Base-by-base conservation (phyloP, 2,888 invertebrate genomes). In the Drosophila nigricruria region DNA sequence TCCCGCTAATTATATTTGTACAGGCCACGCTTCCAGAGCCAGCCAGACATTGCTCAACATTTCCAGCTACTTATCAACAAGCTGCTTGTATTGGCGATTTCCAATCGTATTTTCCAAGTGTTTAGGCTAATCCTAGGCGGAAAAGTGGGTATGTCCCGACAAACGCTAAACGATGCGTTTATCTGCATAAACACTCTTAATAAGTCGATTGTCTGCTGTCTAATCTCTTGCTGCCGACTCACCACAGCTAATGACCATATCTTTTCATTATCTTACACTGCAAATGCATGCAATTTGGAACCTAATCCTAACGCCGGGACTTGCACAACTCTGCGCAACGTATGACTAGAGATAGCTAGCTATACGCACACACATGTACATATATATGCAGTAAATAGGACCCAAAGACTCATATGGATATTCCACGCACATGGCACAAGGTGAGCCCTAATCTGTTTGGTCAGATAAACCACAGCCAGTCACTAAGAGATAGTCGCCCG, bases 111-210 rank as follows among this genome's bases (percentile, higher is more conserved):
- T 83, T 84, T 78, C 89, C 89, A 70, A 70, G 70, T 64, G 79
- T 77, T 61, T 70, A 36, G 52, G 20, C 72, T 88, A 84, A 86
- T 84, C 86, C 69, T 76, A 78, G 82, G 86, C 83, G 78, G 75
- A 84, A 88, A 79, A 88, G 87, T 90, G 91, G 90, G 92, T 91
- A 91, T 90, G 91, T 90, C 91, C 90, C 87, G 78, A 79, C 79
- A 80, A 85, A 72, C 90, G 87, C 91, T 92, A 91, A 91, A 90
- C 88, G 91, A 88, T 89, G 90, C 69, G 79, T 86, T 92, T 91
- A 91, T 91, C 91, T 91, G 80, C 74, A 76, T 89, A 90, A 91
- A 90, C 82, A 90, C 87, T 84, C 82, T 64, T 88, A 91, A 90
- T 88, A 90, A 91, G 85, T 85, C 79, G 80, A 90, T 91, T 87